Evolutionary conservation across 2,113 vertebrate species (phyloP).

Genomic region (Calonectris borealis): DNA sequence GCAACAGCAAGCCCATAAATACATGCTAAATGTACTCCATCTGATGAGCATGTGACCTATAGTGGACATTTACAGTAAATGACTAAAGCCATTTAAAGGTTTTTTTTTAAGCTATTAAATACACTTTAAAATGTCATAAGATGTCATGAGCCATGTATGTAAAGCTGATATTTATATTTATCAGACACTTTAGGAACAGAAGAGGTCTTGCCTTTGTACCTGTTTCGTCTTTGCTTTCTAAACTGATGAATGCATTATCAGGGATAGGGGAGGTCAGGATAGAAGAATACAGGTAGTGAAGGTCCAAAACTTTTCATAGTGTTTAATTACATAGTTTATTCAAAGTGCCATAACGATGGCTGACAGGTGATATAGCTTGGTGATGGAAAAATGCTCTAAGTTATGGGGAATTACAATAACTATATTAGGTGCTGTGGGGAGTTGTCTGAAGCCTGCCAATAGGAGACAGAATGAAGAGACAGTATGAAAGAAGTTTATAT

Average conservation of each 20-base stretch:
- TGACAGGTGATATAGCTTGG: neutral
- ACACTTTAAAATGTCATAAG: conserved; percentile 53
- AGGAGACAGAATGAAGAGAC: neutral
- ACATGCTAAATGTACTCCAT: conserved; percentile 33
- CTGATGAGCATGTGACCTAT: conserved; percentile 1
- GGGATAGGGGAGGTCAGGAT: conserved; percentile 27
- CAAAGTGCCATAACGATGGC: neutral
- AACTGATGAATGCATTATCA: conserved; percentile 44
- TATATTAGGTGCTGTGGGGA: neutral
- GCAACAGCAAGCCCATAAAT: conserved; percentile 58
- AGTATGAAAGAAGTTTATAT: neutral
- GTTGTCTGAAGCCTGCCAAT: neutral
- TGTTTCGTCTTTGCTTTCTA: conserved; percentile 38
- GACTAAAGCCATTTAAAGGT: conserved; percentile 38
- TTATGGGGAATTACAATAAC: neutral
- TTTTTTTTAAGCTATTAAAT: conserved; percentile 62
- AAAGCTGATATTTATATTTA: conserved; percentile 67
- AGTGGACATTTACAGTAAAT: conserved; percentile 48
- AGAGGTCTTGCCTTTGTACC: conserved; percentile 42
- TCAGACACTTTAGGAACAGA: conserved; percentile 47
- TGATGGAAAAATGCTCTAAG: neutral
- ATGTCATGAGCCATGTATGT: conserved; percentile 31
- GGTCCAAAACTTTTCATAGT: conserved; percentile 4
- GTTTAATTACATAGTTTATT: conserved; percentile 60
- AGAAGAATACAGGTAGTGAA: conserved; percentile 30